Percentiles rank a stretch among this genome's conserved stretches.
phyloP scores from a whole-genome alignment of 2,888 invertebrate genomes.

The Cosmorhoe ocellata region DNA sequence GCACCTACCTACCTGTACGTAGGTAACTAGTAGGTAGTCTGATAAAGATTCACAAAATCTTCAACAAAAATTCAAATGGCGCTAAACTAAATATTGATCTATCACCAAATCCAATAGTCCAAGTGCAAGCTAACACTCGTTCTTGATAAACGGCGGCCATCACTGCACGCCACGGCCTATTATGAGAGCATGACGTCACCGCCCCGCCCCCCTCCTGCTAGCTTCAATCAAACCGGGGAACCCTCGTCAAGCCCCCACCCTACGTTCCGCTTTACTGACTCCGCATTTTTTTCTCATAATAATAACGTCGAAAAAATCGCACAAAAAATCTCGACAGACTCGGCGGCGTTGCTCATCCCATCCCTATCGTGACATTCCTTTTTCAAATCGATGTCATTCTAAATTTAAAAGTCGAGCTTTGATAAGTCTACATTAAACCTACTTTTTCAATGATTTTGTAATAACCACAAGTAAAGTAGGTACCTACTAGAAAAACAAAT shows the following conservation, averaged over 20 bases:
- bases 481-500: no score
- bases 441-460: no score
- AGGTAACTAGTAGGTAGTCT: no score
- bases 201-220: slow-evolving; percentile 79
- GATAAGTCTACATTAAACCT: no score
- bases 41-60: no score
- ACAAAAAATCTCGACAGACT: slow-evolving; percentile 80
- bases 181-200: slow-evolving; percentile 82
- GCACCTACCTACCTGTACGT: no score
- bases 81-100: slow-evolving; percentile 23
- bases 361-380: slow-evolving; percentile 67
- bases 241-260: slow-evolving; percentile 82
- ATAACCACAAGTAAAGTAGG: no score
- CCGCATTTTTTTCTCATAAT: slow-evolving; percentile 81
- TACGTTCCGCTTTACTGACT: slow-evolving; percentile 80
- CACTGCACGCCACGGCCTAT: slow-evolving; percentile 80
- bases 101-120: slow-evolving; percentile 54
- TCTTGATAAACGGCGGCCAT: slow-evolving; percentile 81
- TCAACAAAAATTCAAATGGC: background rate
- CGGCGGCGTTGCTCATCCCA: slow-evolving; percentile 61
- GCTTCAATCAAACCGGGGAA: slow-evolving; percentile 80
- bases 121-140: slow-evolving; percentile 71
- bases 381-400: slow-evolving; percentile 60
- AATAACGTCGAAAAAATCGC: slow-evolving; percentile 81
- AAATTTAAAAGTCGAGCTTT: slow-evolving; percentile 50